Conservation (phyloP, 2,888 invertebrate genomes). For the Macrosoma leucophasiata region DNA sequence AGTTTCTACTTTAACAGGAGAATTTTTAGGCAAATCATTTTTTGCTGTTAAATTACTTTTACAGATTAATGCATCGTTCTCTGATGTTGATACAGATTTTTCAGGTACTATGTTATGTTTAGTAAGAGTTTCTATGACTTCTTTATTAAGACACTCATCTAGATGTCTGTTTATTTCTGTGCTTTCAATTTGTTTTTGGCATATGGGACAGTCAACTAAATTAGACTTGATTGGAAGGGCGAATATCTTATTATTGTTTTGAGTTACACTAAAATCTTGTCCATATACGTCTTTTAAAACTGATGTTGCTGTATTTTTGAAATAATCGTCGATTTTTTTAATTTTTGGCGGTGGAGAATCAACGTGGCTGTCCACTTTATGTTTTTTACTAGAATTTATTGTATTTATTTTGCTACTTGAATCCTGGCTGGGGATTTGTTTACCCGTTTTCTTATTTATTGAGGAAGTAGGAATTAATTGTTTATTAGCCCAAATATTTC, state of each 20-base stretch:
- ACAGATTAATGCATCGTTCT: too few species aligned
- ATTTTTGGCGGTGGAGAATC: conserved; percentile 48
- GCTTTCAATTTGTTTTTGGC: conserved; percentile 44
- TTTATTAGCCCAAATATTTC: conserved; percentile 40
- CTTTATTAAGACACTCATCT: conserved; percentile 64
- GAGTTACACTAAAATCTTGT: conserved; percentile 43
- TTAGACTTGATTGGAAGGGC: conserved; percentile 30
- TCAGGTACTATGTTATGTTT: conserved; percentile 24
- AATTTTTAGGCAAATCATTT: too few species aligned
- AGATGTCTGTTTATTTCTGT: conserved; percentile 57
- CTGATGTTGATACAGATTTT: too few species aligned
- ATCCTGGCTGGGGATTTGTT: conserved; percentile 6
- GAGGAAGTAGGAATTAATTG: conserved; percentile 17
- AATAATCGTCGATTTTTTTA: conserved; percentile 60
- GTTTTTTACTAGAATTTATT: conserved; percentile 34
- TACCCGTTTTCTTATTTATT: too few species aligned
- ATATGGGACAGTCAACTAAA: conserved; percentile 67
- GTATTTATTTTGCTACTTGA: conserved; percentile 4
- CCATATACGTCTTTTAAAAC: conserved; percentile 62
- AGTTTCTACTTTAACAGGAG: conserved; percentile 34
- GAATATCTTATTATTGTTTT: conserved; percentile 37
- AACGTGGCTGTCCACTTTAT: conserved; percentile 30
- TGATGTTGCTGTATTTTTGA: conserved; percentile 41
- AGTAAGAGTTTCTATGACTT: conserved; percentile 42
- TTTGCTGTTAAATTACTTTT: too few species aligned